A percentile compares a stretch with the other conserved stretches of the same genome.
These are phyloP conservation scores for Mimumesa dahlbomi DNA, from an alignment of 2,888 invertebrate species.

Conservation along the genomic window DNA sequence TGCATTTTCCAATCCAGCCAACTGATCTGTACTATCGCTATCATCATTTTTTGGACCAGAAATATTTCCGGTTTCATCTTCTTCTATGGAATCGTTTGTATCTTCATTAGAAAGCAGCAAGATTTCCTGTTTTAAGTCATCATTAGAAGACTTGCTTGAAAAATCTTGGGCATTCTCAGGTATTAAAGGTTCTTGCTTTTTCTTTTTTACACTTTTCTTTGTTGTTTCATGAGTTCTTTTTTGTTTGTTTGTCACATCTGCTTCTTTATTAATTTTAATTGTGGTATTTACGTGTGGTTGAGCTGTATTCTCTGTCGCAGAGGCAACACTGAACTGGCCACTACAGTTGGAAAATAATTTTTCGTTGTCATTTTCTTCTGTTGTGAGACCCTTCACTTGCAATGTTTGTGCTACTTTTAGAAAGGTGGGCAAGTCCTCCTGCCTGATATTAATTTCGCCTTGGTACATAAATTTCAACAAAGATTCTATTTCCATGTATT, in stretches of 20 bases:
- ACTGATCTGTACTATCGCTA: conserved; percentile 13
- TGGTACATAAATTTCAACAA: conserved; percentile 72
- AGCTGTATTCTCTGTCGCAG: conserved; percentile 5
- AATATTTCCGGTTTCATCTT: conserved; percentile 35
- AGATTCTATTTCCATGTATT: conserved; percentile 62
- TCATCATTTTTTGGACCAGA: conserved; percentile 16
- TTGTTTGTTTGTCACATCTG: conserved; percentile 20
- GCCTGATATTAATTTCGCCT: conserved; percentile 69
- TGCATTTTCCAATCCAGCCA: background rate
- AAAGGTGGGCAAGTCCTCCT: conserved; percentile 69
- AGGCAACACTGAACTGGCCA: conserved; percentile 4
- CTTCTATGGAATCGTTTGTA: conserved; percentile 28
- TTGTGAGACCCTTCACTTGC: conserved; percentile 68
- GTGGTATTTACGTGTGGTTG: conserved; percentile 17
- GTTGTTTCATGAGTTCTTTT: conserved; percentile 19
- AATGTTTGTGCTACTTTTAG: conserved; percentile 68
- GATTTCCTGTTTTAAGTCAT: conserved; percentile 25
- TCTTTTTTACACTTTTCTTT: conserved; percentile 38
- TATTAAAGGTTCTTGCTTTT: conserved; percentile 1
- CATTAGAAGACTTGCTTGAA: conserved; percentile 10
- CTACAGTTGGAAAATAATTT: conserved; percentile 7
- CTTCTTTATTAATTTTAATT: conserved; percentile 8
- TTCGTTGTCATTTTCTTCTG: conserved; percentile 17
- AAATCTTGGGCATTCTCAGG: conserved; percentile 12
- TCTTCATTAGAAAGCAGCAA: conserved; percentile 23